Evolutionary conservation across 2,888 invertebrate species (phyloP).

Genomic region (Tenthredo notha): DNA sequence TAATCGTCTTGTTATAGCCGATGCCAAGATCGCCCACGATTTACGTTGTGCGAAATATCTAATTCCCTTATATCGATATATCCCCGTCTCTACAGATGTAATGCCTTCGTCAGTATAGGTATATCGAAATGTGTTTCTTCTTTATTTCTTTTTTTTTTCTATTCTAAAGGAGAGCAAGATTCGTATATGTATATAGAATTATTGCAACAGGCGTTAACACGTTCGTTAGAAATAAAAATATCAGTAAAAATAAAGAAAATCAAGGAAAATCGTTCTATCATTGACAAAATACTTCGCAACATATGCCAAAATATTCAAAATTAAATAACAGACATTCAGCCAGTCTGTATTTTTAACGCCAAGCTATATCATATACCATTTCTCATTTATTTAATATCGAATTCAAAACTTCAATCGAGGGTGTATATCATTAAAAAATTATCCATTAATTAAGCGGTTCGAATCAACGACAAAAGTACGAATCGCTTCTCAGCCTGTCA

Average conservation of each 20-base stretch:
- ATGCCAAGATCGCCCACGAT: conserved; percentile 46
- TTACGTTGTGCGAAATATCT: conserved; percentile 18
- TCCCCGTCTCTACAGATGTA: neutral
- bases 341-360: neutral
- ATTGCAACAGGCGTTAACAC: neutral
- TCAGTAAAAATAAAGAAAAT: neutral
- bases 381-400: neutral
- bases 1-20: neutral
- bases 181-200: neutral
- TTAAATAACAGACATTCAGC: neutral
- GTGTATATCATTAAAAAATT: neutral
- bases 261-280: neutral
- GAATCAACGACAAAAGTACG: neutral
- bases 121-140: conserved; percentile 8
- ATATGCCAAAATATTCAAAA: conserved; percentile 3
- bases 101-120: neutral
- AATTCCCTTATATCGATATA: neutral
- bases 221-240: neutral
- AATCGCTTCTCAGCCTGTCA: neutral
- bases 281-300: neutral
- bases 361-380: neutral
- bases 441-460: neutral
- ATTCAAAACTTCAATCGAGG: neutral
- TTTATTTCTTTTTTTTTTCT: neutral
- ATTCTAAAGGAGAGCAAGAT: neutral